Base-by-base conservation (phyloP, 2,113 vertebrate species). In the Etheostoma cragini region DNA sequence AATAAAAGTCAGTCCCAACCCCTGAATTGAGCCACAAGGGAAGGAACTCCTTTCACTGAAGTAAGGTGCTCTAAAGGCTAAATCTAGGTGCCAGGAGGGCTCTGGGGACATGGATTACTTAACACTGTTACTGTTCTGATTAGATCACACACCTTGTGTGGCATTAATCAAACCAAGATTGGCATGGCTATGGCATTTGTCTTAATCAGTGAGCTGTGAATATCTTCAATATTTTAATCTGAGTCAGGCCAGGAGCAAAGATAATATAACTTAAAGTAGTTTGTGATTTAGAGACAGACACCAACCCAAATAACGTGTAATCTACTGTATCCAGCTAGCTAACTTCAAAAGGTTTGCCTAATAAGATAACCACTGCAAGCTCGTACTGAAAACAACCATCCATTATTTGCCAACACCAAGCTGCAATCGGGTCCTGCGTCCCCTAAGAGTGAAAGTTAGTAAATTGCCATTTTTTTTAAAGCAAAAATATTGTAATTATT, bases 11-110 rank as follows among this genome's bases (percentile, higher is more conserved):
- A 65, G 50, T 45, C 4, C 4, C 17, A 61, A 72, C 35, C 26
- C 73, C 64, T 65, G 66, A 67, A 47, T 54, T 65, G 76, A 62
- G 22, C 16, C 11, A 71, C 47, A 62, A 80, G 64, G 56, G 50
- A n/a, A 63, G 58, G 68, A 78, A 75, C 46, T 63, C 61, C 50
- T 65, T 35, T 76, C 38, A 21, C 57, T 52, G 12, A 65, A 66
- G 42, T 46, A 53, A n/a, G 77, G 78, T 78, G 65, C 13, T 78
- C n/a, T 57, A 33, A 12, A 33, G 52, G 72, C 71, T 76, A 35
- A 83, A 81, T 69, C 50, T 35, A 74, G 58, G 68, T 87, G 74
- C 61, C 66, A 53, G 65, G 33, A 73, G 22, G 15, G 50, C 13
- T 42, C 63, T 0, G 21, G 22, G 38, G 19, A 75, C 68, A 80